Evolutionary conservation across 2,888 invertebrate species (phyloP).

Genomic region (Noctua janthina): DNA sequence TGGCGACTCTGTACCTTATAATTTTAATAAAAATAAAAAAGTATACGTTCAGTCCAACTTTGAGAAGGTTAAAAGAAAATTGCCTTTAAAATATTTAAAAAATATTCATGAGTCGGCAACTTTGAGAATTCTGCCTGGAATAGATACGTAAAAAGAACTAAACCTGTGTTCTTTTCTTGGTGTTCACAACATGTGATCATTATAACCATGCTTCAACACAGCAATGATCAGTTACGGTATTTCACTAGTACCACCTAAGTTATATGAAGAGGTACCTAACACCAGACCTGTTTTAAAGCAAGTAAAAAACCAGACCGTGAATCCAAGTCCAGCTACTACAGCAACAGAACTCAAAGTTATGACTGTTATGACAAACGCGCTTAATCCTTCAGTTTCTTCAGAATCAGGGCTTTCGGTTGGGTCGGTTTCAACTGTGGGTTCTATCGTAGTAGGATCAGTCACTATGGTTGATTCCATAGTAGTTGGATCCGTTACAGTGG

Average conservation of each 20-base stretch:
- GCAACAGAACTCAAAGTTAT: constrained; percentile 43
- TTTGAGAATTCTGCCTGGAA: background rate
- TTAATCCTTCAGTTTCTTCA: constrained; percentile 27
- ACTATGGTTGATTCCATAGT: background rate
- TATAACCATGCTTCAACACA: background rate
- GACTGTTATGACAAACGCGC: constrained; percentile 29
- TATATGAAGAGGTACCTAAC: constrained; percentile 41
- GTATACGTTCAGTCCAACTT: background rate
- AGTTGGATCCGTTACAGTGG: background rate
- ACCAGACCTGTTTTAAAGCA: constrained; percentile 43
- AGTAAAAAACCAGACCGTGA: constrained; percentile 40
- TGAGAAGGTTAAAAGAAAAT: background rate
- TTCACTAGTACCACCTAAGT: constrained; percentile 34
- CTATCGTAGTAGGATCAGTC: background rate
- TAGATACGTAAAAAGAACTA: background rate
- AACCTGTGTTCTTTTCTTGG: too few relatives aligned
- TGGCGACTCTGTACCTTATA: background rate
- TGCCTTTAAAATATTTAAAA: background rate
- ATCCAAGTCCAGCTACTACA: constrained; percentile 13
- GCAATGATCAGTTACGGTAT: constrained; percentile 36
- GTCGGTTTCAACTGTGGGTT: constrained; percentile 4
- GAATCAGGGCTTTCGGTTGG: constrained; percentile 23
- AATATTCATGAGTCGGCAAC: background rate
- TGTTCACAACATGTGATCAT: background rate
- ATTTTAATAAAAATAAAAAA: background rate